Conservation (phyloP, 2,113 vertebrate species). For the Galemys pyrenaicus region DNA sequence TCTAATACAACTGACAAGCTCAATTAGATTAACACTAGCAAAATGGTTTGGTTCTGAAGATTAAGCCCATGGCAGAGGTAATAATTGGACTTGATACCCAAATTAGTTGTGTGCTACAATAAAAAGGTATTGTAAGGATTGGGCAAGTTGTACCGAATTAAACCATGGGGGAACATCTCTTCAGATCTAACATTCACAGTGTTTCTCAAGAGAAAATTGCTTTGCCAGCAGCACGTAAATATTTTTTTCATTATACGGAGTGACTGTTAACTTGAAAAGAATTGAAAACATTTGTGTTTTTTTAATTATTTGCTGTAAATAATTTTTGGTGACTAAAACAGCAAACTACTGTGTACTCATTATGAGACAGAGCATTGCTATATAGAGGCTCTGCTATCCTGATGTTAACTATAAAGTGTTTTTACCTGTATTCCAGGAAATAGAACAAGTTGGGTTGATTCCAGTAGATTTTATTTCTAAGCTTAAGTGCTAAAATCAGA, state of each 20-base stretch:
- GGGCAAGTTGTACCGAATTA: not conserved
- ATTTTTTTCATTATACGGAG: slow-evolving; percentile 55
- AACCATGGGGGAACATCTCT: not conserved
- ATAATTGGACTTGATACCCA: not conserved
- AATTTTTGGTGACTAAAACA: slow-evolving; percentile 39
- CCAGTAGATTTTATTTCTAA: slow-evolving; percentile 69
- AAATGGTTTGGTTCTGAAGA: slow-evolving; percentile 48
- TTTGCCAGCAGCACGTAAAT: slow-evolving; percentile 55
- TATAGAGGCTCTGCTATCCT: slow-evolving; percentile 46
- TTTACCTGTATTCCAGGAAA: slow-evolving; percentile 70
- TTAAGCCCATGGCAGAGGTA: not conserved
- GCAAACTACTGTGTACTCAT: slow-evolving; percentile 3
- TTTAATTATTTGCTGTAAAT: slow-evolving; percentile 59
- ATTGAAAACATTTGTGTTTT: slow-evolving; percentile 61
- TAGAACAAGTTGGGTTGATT: slow-evolving; percentile 62
- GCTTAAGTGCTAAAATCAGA: slow-evolving; percentile 69
- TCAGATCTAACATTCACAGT: slow-evolving; percentile 48
- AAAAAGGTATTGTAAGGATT: not conserved
- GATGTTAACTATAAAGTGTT: slow-evolving; percentile 45
- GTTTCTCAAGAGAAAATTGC: slow-evolving; percentile 57
- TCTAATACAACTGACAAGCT: slow-evolving; percentile 26
- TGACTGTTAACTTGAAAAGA: slow-evolving; percentile 50
- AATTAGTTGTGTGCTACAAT: slow-evolving; percentile 8
- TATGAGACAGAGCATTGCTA: slow-evolving; percentile 32
- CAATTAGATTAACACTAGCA: slow-evolving; percentile 20